Conservation (phyloP, 2,797 vertebrate genomes). For the Ctenopoma multispine region DNA sequence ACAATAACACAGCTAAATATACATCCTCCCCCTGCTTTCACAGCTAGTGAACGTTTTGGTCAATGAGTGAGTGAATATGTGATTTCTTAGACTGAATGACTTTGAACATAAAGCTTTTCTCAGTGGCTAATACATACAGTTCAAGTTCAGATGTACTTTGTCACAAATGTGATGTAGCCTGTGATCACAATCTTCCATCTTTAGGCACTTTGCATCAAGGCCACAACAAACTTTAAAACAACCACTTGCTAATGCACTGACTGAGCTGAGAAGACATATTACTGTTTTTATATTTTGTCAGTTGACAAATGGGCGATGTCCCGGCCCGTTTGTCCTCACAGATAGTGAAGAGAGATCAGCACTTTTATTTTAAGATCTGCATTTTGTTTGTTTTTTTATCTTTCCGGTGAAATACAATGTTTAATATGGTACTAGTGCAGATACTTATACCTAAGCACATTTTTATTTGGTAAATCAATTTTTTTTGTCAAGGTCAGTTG, state of each 20-base stretch:
- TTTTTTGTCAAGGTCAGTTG: constrained; percentile 20
- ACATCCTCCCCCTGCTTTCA: constrained; percentile 14
- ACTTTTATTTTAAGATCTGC: constrained; percentile 47
- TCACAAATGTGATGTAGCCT: constrained; percentile 17
- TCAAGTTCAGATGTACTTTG: constrained; percentile 10
- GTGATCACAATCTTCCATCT: constrained; percentile 22
- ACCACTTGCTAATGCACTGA: constrained; percentile 45
- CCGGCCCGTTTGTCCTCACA: constrained; percentile 29
- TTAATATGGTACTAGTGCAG: constrained; percentile 16
- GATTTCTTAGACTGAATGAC: constrained; percentile 40
- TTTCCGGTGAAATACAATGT: constrained; percentile 16
- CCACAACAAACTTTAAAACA: constrained; percentile 21
- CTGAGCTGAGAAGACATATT: constrained; percentile 20
- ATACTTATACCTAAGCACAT: constrained; percentile 37
- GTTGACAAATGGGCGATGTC: neutral
- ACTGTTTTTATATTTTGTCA: constrained; percentile 31
- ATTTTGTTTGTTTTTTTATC: constrained; percentile 25
- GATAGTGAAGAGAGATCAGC: constrained; percentile 33
- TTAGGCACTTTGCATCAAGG: constrained; percentile 41
- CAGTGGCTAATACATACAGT: constrained; percentile 19
- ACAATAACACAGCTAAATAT: constrained; percentile 11
- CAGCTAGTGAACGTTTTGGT: constrained; percentile 18
- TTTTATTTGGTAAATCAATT: constrained; percentile 28
- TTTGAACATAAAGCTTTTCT: constrained; percentile 37
- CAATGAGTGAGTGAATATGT: constrained; percentile 10